These are phyloP conservation scores for Melieria crassipennis DNA, from an alignment of 2,888 invertebrate species.

Conservation along the genomic window DNA sequence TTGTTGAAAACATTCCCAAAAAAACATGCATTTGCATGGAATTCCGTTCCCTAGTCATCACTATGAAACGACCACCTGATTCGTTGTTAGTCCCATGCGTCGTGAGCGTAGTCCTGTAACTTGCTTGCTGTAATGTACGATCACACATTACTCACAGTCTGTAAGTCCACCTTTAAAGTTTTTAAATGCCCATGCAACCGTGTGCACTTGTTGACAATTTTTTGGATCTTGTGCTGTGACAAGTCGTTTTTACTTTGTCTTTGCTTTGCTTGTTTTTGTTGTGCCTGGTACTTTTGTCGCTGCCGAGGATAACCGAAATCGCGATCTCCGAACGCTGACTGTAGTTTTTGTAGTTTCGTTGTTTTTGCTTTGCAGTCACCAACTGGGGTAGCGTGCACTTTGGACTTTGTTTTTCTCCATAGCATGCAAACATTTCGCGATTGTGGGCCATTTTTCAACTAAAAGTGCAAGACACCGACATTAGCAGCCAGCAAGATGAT, in stretches of 20 bases:
- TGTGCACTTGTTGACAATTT: slow-evolving; percentile 1
- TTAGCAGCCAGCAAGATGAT: slow-evolving; percentile 49
- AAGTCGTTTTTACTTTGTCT: background rate
- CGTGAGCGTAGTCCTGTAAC: too few relatives aligned
- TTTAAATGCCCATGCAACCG: background rate
- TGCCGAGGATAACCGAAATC: too few relatives aligned
- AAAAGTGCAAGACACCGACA: background rate
- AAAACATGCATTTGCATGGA: too few relatives aligned
- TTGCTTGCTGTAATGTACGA: too few relatives aligned
- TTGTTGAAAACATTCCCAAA: too few relatives aligned
- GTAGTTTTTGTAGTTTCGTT: background rate
- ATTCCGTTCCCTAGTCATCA: too few relatives aligned
- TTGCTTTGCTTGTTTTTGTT: background rate
- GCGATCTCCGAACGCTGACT: too few relatives aligned
- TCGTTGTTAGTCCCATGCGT: too few relatives aligned
- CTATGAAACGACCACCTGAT: too few relatives aligned
- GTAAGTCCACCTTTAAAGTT: too few relatives aligned
- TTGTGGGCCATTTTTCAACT: slow-evolving; percentile 8
- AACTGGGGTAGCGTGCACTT: slow-evolving; percentile 46
- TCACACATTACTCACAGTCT: too few relatives aligned
- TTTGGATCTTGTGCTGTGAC: background rate
- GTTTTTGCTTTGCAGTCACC: background rate
- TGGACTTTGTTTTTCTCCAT: slow-evolving; percentile 53
- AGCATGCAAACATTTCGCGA: background rate
- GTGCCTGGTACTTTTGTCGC: background rate